Base-by-base conservation (phyloP, 2,113 vertebrate species). In the Sialia sialis region DNA sequence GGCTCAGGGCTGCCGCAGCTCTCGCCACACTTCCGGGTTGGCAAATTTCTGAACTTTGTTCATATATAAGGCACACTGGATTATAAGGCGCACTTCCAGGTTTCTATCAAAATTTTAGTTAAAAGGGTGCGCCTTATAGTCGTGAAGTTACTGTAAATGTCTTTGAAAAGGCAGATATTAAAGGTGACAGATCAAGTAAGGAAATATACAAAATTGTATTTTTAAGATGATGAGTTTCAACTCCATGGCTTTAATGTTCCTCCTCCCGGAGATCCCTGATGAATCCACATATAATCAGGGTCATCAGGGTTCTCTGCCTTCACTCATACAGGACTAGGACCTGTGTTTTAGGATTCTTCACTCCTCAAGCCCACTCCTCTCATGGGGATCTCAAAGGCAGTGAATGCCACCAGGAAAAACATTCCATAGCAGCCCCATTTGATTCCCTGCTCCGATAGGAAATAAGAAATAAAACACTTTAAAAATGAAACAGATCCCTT, bases 401-500 rank as follows among this genome's bases (percentile, higher is more conserved):
- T 12, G 63, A 90, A 46, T 48, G 76, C 43, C 73, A 80, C 59
- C 4, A n/a, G 59, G 59, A 93, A 92, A 90, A 90, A 56, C 34
- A 79, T 49, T 60, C 87, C 77, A n/a, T 66, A 48, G 2, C 38
- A 76, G 67, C 23, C 70, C 55, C 58, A 69, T 94, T 89, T 94
- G 91, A 94, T 89, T 87, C 69, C 67, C 52, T 68, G 51, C 41
- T 73, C 66, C 0, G 66, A 95, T 80, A 87, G 54, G 59, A 87
- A 91, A 69, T 60, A 84, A 93, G 62, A 95, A 95, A 89, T 87
- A 89, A 89, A 89, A 66, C 46, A 79, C 78, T 93, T 93, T n/a
- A 79, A 95, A 94, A 95, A 89, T 85, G 44, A 96, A 87, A 90
- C 78, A 93, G 54, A 79, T 58, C 70, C 84, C 63, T 75, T 93